Percentiles rank a stretch among this genome's conserved stretches.
Evolutionary conservation across 2,797 vertebrate genomes (phyloP).

Genomic region (Mormyrops attenuatus): DNA sequence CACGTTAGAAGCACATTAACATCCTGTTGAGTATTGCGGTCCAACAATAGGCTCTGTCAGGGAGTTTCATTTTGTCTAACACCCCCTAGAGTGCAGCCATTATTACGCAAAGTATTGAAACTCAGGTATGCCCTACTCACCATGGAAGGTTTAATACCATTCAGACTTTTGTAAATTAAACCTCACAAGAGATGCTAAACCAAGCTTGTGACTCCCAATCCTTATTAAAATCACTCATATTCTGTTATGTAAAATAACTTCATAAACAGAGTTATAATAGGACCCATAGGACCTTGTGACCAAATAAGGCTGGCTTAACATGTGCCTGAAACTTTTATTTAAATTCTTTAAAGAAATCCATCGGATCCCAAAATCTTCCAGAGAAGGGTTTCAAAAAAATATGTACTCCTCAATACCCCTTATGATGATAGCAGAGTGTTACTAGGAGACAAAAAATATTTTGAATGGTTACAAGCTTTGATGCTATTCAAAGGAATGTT

Average conservation of each 20-base stretch:
- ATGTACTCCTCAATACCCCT: neutral
- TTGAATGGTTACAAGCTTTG: neutral
- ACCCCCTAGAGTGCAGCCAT: neutral
- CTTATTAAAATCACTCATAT: neutral
- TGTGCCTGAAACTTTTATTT: neutral
- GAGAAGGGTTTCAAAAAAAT: neutral
- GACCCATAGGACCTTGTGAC: neutral
- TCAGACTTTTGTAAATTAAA: slow-evolving; percentile 9
- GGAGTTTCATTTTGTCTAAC: neutral
- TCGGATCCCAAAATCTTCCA: neutral
- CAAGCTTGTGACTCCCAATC: neutral
- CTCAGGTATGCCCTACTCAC: neutral
- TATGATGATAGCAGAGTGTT: neutral
- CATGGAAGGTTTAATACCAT: neutral
- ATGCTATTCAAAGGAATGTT: neutral
- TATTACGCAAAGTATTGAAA: slow-evolving; percentile 10
- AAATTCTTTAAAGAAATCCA: neutral
- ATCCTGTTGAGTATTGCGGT: neutral
- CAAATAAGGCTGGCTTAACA: neutral
- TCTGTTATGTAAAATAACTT: neutral
- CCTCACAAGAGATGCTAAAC: slow-evolving; percentile 7
- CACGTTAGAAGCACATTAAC: neutral
- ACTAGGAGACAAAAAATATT: neutral
- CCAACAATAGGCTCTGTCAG: neutral
- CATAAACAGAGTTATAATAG: neutral